Evolutionary conservation across 92 coral and sea anemone species (phyloP), one percentile per base, ranked within the genome.

Genomic region (Hydrozoanthus gracilis): DNA sequence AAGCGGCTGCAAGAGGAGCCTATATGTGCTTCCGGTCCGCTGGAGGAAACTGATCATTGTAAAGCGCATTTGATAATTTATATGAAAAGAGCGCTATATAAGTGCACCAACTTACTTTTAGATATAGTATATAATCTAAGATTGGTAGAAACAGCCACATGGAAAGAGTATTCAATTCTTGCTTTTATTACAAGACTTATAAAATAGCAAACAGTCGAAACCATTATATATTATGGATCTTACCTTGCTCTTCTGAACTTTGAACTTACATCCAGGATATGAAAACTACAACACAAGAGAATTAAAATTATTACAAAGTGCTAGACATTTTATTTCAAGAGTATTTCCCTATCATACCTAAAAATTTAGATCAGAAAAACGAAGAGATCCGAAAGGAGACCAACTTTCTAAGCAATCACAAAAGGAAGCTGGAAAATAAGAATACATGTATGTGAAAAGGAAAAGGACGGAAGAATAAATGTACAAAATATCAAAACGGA

Each of bases 231-330:
- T 15, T n/a, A 12, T 16, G 39, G 67, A 2, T 50, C 88, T 54
- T 89, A 94, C 99, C 99, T 96, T 96, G 96, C 94, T 93, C 73
- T 95, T 96, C 73, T 96, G 99, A 4, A 96, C 95, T 82, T 92
- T 95, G 83, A 96, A 96, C 87, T 96, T 96, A 89, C 94, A 93
- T 15, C 94, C 93, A 61, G 86, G 87, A 47, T 74, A 92, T 44
- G 95, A 96, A 83, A 94, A 93, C 96, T 90, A 71, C 7, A 64
- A 76, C 1, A 84, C 51, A 55, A 87, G 3, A 71, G 39, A 65
- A 51, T 51, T 6, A 47, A 48, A 48, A 15, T 13, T 10, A 17
- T 73, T 61, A 74, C 55, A 46, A 44, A 17, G 9, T 16, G 45
- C 17, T 4, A 0, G 11, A 20, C 7, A 17, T 16, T 64, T 17